phyloP scores from a whole-genome alignment of 64 coral and sea anemone species.

The Montipora cactus region DNA sequence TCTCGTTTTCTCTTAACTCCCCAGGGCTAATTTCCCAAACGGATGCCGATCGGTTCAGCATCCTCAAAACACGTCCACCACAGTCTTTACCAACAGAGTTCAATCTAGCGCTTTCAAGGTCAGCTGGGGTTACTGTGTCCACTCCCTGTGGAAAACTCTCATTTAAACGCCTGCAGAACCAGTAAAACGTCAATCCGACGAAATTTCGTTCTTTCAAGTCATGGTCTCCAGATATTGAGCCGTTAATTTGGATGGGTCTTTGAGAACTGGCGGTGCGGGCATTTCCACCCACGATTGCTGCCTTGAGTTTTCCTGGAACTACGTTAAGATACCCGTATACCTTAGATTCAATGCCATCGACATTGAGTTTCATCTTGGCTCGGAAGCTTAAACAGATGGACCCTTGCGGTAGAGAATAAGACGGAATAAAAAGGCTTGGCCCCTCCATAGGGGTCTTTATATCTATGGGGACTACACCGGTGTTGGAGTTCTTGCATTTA shows the following conservation, averaged over 20 bases:
- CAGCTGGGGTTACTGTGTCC: neutral
- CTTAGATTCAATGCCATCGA: neutral
- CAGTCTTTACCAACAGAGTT: neutral
- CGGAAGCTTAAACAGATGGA: slow-evolving; percentile 12
- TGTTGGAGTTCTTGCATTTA: neutral
- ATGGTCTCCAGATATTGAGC: neutral
- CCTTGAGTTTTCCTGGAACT: slow-evolving; percentile 9
- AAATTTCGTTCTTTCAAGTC: neutral
- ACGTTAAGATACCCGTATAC: slow-evolving; percentile 30
- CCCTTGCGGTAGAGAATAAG: slow-evolving; percentile 38
- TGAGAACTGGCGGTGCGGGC: slow-evolving; percentile 10
- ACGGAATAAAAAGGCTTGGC: slow-evolving; percentile 31
- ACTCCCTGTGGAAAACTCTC: neutral
- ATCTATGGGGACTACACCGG: neutral
- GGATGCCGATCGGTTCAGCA: neutral
- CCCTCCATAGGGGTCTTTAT: neutral
- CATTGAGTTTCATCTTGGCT: slow-evolving; percentile 9
- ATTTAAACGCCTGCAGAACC: slow-evolving; percentile 1
- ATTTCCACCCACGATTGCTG: slow-evolving; percentile 2
- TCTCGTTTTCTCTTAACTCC: neutral
- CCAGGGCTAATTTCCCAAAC: neutral
- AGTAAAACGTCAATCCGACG: neutral
- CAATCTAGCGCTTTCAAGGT: neutral
- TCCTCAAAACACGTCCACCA: neutral
- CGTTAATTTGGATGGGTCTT: neutral